These are phyloP conservation scores for Chanos chanos DNA, from an alignment of 2,797 vertebrate species.

Conservation along the genomic window DNA sequence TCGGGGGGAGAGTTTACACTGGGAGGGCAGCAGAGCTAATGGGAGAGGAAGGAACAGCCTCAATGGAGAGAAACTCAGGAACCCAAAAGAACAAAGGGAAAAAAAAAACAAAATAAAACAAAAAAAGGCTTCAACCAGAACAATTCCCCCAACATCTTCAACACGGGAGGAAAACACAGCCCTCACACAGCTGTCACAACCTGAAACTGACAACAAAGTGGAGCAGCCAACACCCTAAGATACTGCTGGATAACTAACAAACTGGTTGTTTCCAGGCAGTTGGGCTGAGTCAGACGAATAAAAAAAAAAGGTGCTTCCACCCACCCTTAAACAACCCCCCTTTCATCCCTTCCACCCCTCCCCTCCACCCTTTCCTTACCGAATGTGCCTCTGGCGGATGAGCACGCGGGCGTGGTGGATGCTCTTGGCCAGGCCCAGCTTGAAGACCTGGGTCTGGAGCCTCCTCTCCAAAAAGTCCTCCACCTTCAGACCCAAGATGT, in stretches of 20 bases:
- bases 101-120: too few relatives aligned
- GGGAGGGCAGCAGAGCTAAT: conserved; percentile 59
- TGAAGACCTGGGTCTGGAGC: conserved; percentile 93
- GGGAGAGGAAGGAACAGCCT: conserved; percentile 62
- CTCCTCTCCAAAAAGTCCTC: conserved; percentile 94
- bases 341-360: neutral
- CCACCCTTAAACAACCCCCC: neutral
- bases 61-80: conserved; percentile 19
- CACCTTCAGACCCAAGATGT: conserved; percentile 91
- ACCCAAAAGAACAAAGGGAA: neutral
- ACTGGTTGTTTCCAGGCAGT: too few relatives aligned
- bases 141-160: too few relatives aligned
- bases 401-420: conserved; percentile 93
- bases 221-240: too few relatives aligned
- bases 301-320: too few relatives aligned
- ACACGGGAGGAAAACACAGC: too few relatives aligned
- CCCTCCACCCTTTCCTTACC: conserved; percentile 62
- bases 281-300: neutral
- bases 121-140: too few relatives aligned
- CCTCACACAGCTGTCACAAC: too few relatives aligned
- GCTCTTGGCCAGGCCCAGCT: conserved; percentile 90
- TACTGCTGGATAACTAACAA: too few relatives aligned
- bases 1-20: conserved; percentile 27
- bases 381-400: conserved; percentile 93
- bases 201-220: too few relatives aligned